Evolutionary conservation across 2,797 vertebrate species (phyloP).

Genomic region (Micromesistius poutassou): DNA sequence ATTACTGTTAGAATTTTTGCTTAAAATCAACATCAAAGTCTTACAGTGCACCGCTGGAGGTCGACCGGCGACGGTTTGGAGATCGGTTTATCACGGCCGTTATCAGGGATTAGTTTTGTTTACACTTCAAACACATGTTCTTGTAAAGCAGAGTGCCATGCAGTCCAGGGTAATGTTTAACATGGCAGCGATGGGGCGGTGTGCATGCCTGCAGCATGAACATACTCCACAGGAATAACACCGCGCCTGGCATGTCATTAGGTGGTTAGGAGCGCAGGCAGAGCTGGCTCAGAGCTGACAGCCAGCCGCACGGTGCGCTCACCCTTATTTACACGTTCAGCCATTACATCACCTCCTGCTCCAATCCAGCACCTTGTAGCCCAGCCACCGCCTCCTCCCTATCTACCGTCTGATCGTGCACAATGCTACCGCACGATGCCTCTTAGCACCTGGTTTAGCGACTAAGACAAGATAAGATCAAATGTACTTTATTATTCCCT

Average conservation of each 20-base stretch:
- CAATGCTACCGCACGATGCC: conserved; percentile 61
- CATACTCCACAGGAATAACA: conserved; percentile 40
- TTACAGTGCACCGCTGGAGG: no score
- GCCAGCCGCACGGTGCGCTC: conserved; percentile 26
- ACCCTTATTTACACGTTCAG: conserved; percentile 42
- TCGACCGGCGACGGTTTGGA: neutral
- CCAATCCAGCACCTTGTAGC: conserved; percentile 30
- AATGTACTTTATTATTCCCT: neutral
- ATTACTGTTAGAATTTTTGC: no score
- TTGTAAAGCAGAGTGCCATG: neutral
- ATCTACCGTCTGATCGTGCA: conserved; percentile 53
- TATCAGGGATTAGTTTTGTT: neutral
- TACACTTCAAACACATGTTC: neutral
- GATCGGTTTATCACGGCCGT: neutral
- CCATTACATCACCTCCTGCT: conserved; percentile 36
- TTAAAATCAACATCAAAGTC: no score
- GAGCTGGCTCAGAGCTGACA: conserved; percentile 30
- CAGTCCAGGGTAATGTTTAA: conserved; percentile 10
- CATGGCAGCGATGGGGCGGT: conserved; percentile 19
- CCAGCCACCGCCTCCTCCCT: conserved; percentile 37
- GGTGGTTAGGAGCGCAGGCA: conserved; percentile 22
- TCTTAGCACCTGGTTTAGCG: conserved; percentile 60
- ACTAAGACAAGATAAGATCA: conserved; percentile 3
- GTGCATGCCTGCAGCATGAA: conserved; percentile 26
- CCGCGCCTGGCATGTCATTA: conserved; percentile 34